Evolutionary conservation across 2,797 vertebrate genomes (phyloP).

Genomic region (Phataginus tetradactyla): DNA sequence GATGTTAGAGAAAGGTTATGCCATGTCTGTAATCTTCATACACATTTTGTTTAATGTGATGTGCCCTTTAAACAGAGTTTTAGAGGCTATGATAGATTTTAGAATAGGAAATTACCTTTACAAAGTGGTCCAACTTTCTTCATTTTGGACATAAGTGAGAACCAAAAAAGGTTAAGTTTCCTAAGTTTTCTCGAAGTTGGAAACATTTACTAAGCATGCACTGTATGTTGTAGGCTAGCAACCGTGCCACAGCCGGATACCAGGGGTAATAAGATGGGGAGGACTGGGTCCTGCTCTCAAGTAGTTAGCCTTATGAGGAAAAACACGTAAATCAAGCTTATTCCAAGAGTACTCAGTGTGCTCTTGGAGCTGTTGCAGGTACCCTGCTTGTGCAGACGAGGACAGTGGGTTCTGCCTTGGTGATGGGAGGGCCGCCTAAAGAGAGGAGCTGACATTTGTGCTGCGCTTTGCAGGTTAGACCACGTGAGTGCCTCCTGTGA

Average conservation of each 20-base stretch:
- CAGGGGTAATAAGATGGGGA: neutral
- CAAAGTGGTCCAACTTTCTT: neutral
- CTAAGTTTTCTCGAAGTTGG: neutral
- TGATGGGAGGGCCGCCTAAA: neutral
- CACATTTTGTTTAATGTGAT: constrained; percentile 29
- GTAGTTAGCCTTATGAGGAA: neutral
- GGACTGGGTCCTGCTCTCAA: neutral
- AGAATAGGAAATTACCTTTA: constrained; percentile 36
- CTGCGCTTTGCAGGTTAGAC: neutral
- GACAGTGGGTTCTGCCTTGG: neutral
- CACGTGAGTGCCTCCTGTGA: neutral
- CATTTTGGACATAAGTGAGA: constrained; percentile 16
- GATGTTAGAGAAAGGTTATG: neutral
- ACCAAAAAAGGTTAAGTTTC: neutral
- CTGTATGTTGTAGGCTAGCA: neutral
- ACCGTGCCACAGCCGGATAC: neutral
- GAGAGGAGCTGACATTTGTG: neutral
- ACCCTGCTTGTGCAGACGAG: neutral
- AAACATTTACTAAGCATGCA: neutral
- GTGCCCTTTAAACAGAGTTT: neutral
- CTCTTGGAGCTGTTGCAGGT: neutral
- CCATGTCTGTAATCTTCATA: neutral
- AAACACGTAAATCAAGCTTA: neutral
- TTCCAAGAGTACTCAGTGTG: neutral
- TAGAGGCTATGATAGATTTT: neutral